A percentile compares a stretch with the other conserved stretches of the same genome.
Evolutionary conservation across 2,888 invertebrate genomes (phyloP).

Genomic region (Lingula anatina): DNA sequence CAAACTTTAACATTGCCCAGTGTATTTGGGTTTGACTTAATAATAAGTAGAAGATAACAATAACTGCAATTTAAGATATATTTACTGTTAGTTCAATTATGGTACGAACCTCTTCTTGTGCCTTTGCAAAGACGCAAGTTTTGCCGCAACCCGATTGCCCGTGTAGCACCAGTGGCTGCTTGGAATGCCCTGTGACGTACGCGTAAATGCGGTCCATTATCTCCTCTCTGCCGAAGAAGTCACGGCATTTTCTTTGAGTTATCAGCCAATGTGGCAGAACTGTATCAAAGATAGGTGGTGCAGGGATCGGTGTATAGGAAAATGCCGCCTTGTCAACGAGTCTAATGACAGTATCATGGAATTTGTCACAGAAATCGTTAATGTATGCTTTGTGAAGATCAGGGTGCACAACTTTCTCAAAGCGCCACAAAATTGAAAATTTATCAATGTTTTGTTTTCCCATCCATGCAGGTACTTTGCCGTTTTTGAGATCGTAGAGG

Average conservation of each 20-base stretch:
- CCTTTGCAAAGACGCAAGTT: constrained; percentile 9
- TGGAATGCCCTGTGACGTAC: constrained; percentile 24
- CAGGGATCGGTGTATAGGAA: neutral
- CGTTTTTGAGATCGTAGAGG: constrained; percentile 25
- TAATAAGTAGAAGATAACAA: too few relatives aligned
- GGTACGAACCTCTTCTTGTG: too few relatives aligned
- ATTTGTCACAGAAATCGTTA: constrained; percentile 23
- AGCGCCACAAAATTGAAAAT: constrained; percentile 44
- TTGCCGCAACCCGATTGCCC: constrained; percentile 38
- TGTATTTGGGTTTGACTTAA: too few relatives aligned
- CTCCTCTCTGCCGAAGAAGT: constrained; percentile 22
- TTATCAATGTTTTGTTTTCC: constrained; percentile 19
- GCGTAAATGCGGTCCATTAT: constrained; percentile 17
- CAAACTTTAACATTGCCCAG: too few relatives aligned
- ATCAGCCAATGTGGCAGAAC: constrained; percentile 22
- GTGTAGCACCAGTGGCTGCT: constrained; percentile 31
- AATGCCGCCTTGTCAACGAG: constrained; percentile 20
- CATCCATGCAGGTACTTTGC: constrained; percentile 17
- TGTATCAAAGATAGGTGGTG: constrained; percentile 19
- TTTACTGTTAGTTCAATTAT: too few relatives aligned
- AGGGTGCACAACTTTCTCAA: constrained; percentile 40
- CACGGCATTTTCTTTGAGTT: constrained; percentile 16
- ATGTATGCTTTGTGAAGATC: constrained; percentile 39
- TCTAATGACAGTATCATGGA: constrained; percentile 18
- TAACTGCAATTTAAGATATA: too few relatives aligned